Percentiles rank a stretch among this genome's conserved stretches.
Evolutionary conservation across 53 echinoderm and acorn worm genomes (phyloP).

Genomic region (Apostichopus leukothele): DNA sequence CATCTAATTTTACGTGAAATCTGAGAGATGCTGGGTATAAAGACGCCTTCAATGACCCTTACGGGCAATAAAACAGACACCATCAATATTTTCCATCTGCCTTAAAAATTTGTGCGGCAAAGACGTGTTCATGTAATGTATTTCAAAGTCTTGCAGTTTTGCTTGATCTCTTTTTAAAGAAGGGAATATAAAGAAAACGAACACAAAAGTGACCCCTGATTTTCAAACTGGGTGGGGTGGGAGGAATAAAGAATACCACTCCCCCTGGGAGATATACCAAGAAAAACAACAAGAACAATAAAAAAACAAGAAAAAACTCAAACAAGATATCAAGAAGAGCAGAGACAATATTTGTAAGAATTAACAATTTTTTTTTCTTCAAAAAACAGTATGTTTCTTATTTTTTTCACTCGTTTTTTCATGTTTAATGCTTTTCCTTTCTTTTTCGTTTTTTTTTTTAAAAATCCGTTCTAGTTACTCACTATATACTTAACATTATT

Average conservation of each 20-base stretch:
- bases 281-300: not conserved
- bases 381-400: too few species aligned
- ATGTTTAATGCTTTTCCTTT: too few species aligned
- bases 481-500: too few species aligned
- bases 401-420: too few species aligned
- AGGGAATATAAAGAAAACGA: not conserved
- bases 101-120: not conserved
- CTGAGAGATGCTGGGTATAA: not conserved
- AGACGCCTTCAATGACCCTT: not conserved
- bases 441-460: too few species aligned
- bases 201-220: not conserved
- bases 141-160: too few species aligned
- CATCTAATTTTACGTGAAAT: not conserved
- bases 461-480: too few species aligned
- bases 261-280: not conserved
- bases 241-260: slow-evolving; percentile 7
- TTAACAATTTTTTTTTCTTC: too few species aligned
- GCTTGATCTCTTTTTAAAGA: too few species aligned
- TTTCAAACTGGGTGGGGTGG: slow-evolving; percentile 6
- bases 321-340: not conserved
- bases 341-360: not conserved
- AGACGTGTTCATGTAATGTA: not conserved
- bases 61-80: not conserved
- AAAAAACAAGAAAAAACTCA: not conserved
- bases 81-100: not conserved